Evolutionary conservation across 2,888 invertebrate species (phyloP).

Genomic region (Ophraella communa): DNA sequence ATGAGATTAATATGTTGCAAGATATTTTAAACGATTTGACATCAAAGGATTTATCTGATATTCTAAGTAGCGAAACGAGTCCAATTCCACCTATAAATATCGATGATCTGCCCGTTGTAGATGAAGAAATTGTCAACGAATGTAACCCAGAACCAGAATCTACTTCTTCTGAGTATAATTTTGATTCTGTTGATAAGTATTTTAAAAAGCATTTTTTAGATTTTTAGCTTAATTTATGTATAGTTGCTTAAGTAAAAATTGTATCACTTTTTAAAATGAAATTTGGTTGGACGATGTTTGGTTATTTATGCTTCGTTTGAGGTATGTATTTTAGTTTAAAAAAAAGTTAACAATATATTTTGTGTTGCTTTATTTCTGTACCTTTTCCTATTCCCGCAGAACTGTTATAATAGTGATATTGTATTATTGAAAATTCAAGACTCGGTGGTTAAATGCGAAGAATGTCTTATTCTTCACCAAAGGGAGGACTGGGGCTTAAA

Average conservation of each 20-base stretch:
- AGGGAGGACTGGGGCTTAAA: no score
- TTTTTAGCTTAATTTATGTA: neutral
- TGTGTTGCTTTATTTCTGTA: neutral
- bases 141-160: neutral
- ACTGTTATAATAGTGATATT: no score
- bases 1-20: constrained; percentile 41
- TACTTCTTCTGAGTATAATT: no score
- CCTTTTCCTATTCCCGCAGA: no score
- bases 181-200: constrained; percentile 24
- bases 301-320: neutral
- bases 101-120: neutral
- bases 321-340: neutral
- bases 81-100: neutral
- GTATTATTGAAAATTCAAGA: no score
- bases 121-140: neutral
- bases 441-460: no score
- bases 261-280: neutral
- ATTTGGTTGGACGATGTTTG: neutral
- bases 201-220: constrained; percentile 18
- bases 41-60: constrained; percentile 32
- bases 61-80: constrained; percentile 5
- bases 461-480: no score
- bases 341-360: neutral
- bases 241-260: neutral
- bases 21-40: constrained; percentile 41